Percentiles rank a stretch among this genome's conserved stretches.
Conservation (phyloP, 2,797 vertebrate genomes). For the Protosalanx chinensis region DNA sequence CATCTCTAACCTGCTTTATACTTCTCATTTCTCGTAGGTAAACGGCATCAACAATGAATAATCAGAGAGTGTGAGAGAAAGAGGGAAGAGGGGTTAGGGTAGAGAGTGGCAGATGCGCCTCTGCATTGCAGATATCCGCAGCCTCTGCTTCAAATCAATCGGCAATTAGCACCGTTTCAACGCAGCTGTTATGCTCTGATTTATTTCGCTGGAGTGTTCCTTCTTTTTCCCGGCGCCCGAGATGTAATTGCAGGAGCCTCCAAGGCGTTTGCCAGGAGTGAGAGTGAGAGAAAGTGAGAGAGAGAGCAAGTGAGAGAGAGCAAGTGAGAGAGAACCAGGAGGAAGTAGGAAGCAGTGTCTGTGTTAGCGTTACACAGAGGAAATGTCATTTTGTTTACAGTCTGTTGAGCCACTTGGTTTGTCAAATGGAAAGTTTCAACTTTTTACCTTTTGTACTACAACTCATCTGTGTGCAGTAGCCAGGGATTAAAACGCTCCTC, state of each 20-base stretch:
- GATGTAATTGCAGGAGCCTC: conserved; percentile 67
- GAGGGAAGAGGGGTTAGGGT: conserved; percentile 49
- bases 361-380: conserved; percentile 37
- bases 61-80: conserved; percentile 67
- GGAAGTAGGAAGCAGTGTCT: conserved; percentile 47
- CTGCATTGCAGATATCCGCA: conserved; percentile 69
- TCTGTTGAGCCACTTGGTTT: background rate
- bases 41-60: conserved; percentile 77
- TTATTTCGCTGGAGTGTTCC: conserved; percentile 73
- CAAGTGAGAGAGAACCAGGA: conserved; percentile 25
- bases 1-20: conserved; percentile 78
- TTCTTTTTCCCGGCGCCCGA: conserved; percentile 48
- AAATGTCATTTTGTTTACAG: background rate
- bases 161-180: conserved; percentile 80
- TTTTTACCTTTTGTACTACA: conserved; percentile 19
- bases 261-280: conserved; percentile 42
- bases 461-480: no score
- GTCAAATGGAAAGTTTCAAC: conserved; percentile 14
- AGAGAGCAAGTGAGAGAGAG: conserved; percentile 15
- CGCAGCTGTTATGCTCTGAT: conserved; percentile 72
- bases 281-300: conserved; percentile 36
- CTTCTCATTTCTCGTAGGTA: conserved; percentile 73
- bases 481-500: no score
- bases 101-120: conserved; percentile 62
- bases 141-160: conserved; percentile 78